phyloP scores from a whole-genome alignment of 2,113 vertebrate species.

The Arenaria interpres region DNA sequence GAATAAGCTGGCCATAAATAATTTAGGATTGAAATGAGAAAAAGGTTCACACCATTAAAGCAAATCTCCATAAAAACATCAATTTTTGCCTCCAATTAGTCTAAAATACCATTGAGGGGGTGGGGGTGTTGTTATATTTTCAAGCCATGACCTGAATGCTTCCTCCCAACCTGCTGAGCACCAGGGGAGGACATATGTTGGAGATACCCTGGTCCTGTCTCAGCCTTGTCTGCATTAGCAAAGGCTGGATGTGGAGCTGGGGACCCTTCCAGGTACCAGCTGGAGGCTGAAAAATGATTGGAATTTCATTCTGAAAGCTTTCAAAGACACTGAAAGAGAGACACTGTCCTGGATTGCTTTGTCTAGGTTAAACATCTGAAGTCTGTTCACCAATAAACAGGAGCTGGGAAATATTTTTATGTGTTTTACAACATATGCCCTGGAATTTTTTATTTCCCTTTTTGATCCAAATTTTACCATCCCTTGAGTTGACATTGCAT shows the following conservation, averaged over 20 bases:
- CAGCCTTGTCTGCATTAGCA: fast-evolving
- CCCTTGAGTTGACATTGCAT: not conserved
- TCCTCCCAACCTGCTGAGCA: not conserved
- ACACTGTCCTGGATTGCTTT: not conserved
- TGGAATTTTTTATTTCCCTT: not conserved
- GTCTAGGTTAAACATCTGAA: not conserved
- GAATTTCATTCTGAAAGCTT: not conserved
- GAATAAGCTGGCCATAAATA: conserved; percentile 8
- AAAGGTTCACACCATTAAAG: not conserved
- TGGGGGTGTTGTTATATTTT: not conserved
- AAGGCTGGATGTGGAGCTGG: not conserved
- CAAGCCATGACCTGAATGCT: not conserved
- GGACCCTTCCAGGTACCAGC: not conserved
- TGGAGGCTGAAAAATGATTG: not conserved
- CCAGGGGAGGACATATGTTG: not conserved
- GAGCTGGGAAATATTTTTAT: not conserved
- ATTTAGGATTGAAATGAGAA: conserved; percentile 24
- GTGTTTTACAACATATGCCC: not conserved
- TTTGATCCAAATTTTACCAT: fast-evolving
- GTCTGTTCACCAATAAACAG: not conserved
- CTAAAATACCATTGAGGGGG: not conserved
- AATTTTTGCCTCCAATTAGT: not conserved
- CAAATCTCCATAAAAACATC: not conserved
- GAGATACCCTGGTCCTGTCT: fast-evolving
- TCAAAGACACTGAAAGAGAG: not conserved